These are phyloP conservation scores for Maconellicoccus hirsutus DNA, from an alignment of 1,140 invertebrate species.

Conservation along the genomic window DNA sequence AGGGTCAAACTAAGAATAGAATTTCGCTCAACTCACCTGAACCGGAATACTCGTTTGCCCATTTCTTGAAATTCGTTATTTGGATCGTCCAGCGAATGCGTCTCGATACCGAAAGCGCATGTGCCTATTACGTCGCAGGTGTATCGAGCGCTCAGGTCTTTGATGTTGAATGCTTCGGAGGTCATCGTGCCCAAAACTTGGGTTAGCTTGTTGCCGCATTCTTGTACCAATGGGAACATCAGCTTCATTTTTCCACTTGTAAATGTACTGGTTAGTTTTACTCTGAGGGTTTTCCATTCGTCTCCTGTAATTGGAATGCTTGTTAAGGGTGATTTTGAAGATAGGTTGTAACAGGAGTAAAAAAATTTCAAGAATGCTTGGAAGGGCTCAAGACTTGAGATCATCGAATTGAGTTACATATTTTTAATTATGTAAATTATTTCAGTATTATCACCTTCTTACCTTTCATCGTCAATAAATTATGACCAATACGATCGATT, in stretches of 20 bases:
- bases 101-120: slow-evolving; percentile 34
- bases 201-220: background rate
- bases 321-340: no score
- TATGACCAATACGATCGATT: slow-evolving; percentile 40
- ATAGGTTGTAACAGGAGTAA: no score
- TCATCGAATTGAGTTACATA: no score
- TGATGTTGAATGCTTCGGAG: no score
- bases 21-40: no score
- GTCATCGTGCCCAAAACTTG: no score
- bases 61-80: slow-evolving; percentile 31
- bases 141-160: background rate
- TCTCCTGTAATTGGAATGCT: no score
- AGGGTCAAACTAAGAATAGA: no score
- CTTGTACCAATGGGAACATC: slow-evolving; percentile 39
- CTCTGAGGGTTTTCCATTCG: slow-evolving; percentile 39
- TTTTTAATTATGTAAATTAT: no score
- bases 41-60: slow-evolving; percentile 24
- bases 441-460: no score
- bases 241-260: slow-evolving; percentile 44
- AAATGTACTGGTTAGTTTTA: slow-evolving; percentile 43
- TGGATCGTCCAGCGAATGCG: slow-evolving; percentile 31
- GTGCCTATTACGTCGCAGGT: slow-evolving; percentile 33
- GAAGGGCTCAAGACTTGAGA: no score
- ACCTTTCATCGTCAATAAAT: slow-evolving; percentile 39
- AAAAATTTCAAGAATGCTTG: no score